These are phyloP conservation scores for Pogonomyrmex barbatus DNA, from an alignment of 1,140 invertebrate genomes.

Conservation along the genomic window DNA sequence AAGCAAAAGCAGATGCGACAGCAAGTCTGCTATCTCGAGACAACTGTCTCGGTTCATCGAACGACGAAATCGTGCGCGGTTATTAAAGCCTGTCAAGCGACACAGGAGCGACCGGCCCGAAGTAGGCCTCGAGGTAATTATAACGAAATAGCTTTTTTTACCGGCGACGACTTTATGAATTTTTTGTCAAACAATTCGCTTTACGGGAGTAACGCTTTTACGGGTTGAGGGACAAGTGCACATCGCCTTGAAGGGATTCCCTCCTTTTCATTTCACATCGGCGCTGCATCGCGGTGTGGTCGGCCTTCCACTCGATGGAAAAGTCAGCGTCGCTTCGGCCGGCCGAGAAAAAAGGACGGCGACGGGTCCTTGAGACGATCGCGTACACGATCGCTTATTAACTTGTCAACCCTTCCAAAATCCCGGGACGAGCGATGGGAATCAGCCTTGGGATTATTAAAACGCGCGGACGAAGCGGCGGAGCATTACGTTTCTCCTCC, in stretches of 20 bases:
- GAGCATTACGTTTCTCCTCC: slow-evolving; percentile 2
- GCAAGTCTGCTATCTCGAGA: not conserved
- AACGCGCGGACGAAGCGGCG: slow-evolving; percentile 12
- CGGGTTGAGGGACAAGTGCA: slow-evolving; percentile 15
- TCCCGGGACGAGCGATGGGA: slow-evolving; percentile 46
- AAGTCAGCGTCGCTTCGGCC: slow-evolving; percentile 59
- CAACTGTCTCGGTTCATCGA: slow-evolving; percentile 6
- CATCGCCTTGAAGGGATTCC: slow-evolving; percentile 68
- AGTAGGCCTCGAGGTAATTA: slow-evolving; percentile 47
- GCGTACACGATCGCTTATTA: slow-evolving; percentile 74
- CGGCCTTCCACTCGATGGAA: slow-evolving; percentile 70
- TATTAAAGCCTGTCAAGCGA: slow-evolving; percentile 37
- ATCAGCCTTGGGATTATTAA: slow-evolving; percentile 47
- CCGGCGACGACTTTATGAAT: slow-evolving; percentile 42
- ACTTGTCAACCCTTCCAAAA: slow-evolving; percentile 74
- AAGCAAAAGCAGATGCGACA: not conserved
- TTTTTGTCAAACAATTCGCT: slow-evolving; percentile 41
- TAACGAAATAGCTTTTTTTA: slow-evolving; percentile 3
- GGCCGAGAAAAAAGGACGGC: slow-evolving; percentile 58
- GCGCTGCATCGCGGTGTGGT: slow-evolving; percentile 11
- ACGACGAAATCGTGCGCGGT: slow-evolving; percentile 5
- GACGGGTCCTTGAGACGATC: slow-evolving; percentile 77
- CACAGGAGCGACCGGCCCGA: not conserved
- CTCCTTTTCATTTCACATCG: slow-evolving; percentile 62
- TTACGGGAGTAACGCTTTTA: slow-evolving; percentile 13